These are phyloP conservation scores for Helarctos malayanus DNA, from an alignment of 2,797 vertebrate genomes.

Conservation along the genomic window DNA sequence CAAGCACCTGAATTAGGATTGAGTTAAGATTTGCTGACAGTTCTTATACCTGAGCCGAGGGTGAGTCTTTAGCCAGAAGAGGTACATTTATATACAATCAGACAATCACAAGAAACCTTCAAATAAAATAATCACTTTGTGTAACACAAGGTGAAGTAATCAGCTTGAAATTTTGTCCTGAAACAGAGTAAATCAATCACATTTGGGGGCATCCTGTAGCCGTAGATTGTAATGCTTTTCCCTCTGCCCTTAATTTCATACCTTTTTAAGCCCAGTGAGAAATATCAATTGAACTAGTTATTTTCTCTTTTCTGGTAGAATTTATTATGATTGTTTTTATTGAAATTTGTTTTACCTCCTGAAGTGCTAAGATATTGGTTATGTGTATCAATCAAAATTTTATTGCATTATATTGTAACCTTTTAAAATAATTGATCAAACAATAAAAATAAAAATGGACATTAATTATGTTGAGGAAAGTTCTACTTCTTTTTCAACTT, in stretches of 20 bases:
- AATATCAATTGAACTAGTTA: slow-evolving; percentile 32
- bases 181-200: background rate
- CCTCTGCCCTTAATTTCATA: slow-evolving; percentile 70
- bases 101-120: background rate
- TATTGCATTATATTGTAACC: slow-evolving; percentile 67
- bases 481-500: slow-evolving; percentile 75
- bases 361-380: slow-evolving; percentile 64
- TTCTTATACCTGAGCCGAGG: background rate
- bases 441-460: slow-evolving; percentile 83
- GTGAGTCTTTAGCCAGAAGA: background rate
- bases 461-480: slow-evolving; percentile 82
- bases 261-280: slow-evolving; percentile 54
- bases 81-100: background rate
- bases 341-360: slow-evolving; percentile 65
- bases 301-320: slow-evolving; percentile 42
- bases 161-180: background rate
- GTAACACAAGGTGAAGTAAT: background rate
- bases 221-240: slow-evolving; percentile 1
- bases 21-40: background rate
- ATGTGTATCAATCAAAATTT: slow-evolving; percentile 67
- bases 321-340: slow-evolving; percentile 76
- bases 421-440: slow-evolving; percentile 85
- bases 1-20: background rate
- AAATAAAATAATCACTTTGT: background rate
- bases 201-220: background rate